phyloP scores from a whole-genome alignment of 2,888 invertebrate genomes.

The Caenorhabditis becei region DNA sequence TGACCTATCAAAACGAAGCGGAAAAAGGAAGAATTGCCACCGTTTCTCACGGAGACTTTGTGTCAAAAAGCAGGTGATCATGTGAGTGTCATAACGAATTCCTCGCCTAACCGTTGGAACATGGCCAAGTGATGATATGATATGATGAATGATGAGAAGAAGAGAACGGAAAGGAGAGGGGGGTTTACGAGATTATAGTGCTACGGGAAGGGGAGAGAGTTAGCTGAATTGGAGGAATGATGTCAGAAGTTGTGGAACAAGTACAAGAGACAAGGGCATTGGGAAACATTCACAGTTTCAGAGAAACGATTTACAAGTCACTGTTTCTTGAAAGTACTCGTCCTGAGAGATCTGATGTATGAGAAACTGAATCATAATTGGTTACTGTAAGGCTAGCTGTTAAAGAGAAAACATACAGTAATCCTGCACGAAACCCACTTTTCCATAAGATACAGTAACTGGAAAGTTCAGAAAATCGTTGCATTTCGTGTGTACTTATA shows the following conservation, averaged over 20 bases:
- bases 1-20: neutral
- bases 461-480: no score
- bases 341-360: no score
- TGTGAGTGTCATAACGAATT: constrained; percentile 30
- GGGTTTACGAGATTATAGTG: neutral
- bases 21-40: neutral
- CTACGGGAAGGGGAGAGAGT: neutral
- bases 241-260: no score
- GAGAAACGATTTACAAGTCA: no score
- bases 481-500: neutral
- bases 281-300: no score
- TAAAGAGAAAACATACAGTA: no score
- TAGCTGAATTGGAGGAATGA: no score
- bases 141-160: neutral
- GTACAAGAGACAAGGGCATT: neutral
- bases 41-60: neutral
- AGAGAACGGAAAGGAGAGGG: neutral
- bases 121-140: constrained; percentile 6
- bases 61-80: constrained; percentile 1
- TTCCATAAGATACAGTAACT: no score
- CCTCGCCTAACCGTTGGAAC: constrained; percentile 1
- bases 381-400: no score
- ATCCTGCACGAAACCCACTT: no score
- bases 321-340: no score
- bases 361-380: no score